Evolutionary conservation across 1,140 invertebrate species (phyloP), one percentile per base, ranked within the genome.

Genomic region (Caerostris extrusa): DNA sequence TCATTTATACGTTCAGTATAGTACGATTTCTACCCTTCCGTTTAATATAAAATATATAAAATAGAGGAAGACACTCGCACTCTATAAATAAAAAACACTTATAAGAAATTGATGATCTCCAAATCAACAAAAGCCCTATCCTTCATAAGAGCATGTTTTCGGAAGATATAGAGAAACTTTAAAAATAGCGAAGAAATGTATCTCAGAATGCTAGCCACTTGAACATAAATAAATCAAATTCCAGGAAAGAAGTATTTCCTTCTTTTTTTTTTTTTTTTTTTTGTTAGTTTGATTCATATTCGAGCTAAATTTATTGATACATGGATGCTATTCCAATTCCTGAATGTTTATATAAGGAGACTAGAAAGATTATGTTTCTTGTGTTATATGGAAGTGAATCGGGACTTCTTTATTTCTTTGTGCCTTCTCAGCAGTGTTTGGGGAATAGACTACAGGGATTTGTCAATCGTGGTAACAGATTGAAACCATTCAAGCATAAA

Each of bases 211-310:
- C 56, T 90, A 53, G 87, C 12, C 53, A 69, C 61, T 90, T 90
- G 87, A 90, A 90, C 87, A 90, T 90, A 90, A 90, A 90, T 90
- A 90, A 90, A 90, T 90, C 87, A 90, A 90, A 90, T 71, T 90
- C 67, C 6, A 71, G 5, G 34, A 90, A 87, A 7, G 85, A 12
- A 60, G 64, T 17, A 12, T 34, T 12, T 56, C 61, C 14, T 19
- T 34, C 34, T 34, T 34, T 34, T 2, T 34, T 34, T 5, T 64
- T 87, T 87, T 34, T 34, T 34, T 2, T 34, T 34, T 5, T 64
- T 87, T 87, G 14, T 55, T 90, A 17, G 71, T 14, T 57, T 64
- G 57, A 19, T n/a, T 53, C 61, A 56, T 55, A 56, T 19, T 57
- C 6, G 64, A 56, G 34, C 12, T 90, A 71, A 69, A 71, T 71